phyloP scores from a whole-genome alignment of 2,797 vertebrate genomes.

The Sebastes melanostomus region DNA sequence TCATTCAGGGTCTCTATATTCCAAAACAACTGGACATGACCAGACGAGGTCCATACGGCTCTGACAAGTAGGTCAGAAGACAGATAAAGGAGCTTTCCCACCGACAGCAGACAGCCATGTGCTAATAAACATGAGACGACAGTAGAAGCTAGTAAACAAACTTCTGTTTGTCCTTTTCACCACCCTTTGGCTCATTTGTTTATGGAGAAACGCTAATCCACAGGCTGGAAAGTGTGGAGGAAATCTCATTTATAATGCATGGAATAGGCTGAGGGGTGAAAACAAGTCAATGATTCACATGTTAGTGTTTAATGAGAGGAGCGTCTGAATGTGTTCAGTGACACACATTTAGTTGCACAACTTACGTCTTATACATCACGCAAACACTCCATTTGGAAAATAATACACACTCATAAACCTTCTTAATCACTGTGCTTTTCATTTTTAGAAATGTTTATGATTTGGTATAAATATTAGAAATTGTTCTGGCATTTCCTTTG shows the following conservation, averaged over 20 bases:
- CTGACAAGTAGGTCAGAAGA: constrained; percentile 10
- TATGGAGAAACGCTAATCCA: neutral
- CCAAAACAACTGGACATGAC: neutral
- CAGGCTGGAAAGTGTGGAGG: neutral
- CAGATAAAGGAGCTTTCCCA: neutral
- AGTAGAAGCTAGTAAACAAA: neutral
- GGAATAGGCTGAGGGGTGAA: constrained; percentile 1
- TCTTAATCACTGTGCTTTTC: neutral
- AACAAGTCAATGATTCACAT: constrained; percentile 37
- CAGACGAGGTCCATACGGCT: constrained; percentile 7
- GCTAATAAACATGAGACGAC: neutral
- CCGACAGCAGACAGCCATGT: neutral
- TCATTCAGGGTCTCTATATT: neutral
- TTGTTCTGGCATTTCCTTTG: neutral
- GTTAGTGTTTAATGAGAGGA: constrained; percentile 15
- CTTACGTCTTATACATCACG: neutral
- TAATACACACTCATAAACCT: neutral
- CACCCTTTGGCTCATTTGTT: neutral
- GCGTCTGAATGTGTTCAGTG: neutral
- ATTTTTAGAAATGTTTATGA: constrained; percentile 6
- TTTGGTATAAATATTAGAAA: constrained; percentile 17
- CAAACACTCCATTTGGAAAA: neutral
- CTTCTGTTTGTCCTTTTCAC: neutral
- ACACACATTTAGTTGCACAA: neutral
- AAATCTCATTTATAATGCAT: constrained; percentile 20